A percentile compares a stretch with the other conserved stretches of the same genome.
These are phyloP conservation scores for Drosophila rhopaloa DNA, from an alignment of 1,140 invertebrate genomes.

Conservation along the genomic window DNA sequence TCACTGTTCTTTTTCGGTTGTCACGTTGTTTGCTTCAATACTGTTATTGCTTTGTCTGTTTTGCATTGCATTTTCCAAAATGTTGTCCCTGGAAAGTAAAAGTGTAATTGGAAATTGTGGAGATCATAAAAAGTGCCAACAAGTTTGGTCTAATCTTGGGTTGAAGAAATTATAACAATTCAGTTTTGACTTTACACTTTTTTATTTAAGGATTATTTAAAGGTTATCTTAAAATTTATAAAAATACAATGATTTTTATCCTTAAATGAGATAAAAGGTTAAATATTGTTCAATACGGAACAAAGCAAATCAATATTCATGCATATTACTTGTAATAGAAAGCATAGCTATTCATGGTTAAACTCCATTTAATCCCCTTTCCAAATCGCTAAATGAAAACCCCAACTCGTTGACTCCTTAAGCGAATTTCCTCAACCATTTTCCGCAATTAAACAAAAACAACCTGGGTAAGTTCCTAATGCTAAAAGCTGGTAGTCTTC, in stretches of 20 bases:
- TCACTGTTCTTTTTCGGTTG: conserved; percentile 51
- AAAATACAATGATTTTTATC: too few relatives aligned
- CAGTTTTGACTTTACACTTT: too few relatives aligned
- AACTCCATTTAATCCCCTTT: neutral
- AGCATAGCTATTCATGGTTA: conserved; percentile 2
- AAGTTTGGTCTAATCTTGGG: neutral
- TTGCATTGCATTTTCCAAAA: conserved; percentile 36
- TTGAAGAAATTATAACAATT: too few relatives aligned
- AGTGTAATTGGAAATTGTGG: neutral
- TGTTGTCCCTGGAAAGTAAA: conserved; percentile 16
- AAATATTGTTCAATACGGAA: too few relatives aligned
- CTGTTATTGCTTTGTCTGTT: conserved; percentile 62
- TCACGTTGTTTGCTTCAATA: conserved; percentile 29
- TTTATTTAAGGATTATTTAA: too few relatives aligned
- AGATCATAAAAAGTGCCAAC: neutral
- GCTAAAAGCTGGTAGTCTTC: conserved; percentile 39
- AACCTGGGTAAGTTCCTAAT: conserved; percentile 48
- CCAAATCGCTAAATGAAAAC: neutral
- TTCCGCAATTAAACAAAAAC: conserved; percentile 72
- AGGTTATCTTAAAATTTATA: too few relatives aligned
- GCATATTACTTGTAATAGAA: neutral
- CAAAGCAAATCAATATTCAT: too few relatives aligned
- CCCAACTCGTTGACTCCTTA: neutral
- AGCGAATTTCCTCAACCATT: conserved; percentile 43
- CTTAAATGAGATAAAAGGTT: too few relatives aligned